Conservation (phyloP, 1,140 invertebrate genomes). For the Pogonomyrmex californicus region DNA sequence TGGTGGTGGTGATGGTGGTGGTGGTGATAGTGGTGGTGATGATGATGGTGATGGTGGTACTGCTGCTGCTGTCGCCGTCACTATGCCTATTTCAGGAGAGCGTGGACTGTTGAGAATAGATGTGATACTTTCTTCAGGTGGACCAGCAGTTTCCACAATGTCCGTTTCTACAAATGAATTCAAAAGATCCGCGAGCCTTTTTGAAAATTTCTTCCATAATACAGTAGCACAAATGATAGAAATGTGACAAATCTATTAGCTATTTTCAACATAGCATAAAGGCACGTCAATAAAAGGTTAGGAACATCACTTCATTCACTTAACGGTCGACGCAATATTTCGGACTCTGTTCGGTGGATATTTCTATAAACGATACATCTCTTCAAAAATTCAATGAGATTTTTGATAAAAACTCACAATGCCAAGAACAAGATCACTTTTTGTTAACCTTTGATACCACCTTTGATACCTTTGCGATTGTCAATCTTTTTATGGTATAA, state of each 20-base stretch:
- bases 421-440: background rate
- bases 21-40: too few species aligned
- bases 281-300: constrained; percentile 18
- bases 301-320: background rate
- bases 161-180: constrained; percentile 67
- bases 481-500: background rate
- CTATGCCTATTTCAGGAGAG: constrained; percentile 65
- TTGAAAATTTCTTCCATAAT: background rate
- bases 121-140: constrained; percentile 71
- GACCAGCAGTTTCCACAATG: constrained; percentile 66
- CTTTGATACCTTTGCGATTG: background rate
- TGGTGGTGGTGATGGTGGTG: too few species aligned
- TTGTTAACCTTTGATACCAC: background rate
- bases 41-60: constrained; percentile 15
- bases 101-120: constrained; percentile 51
- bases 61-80: constrained; percentile 9
- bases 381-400: background rate
- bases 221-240: background rate
- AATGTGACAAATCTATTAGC: constrained; percentile 1
- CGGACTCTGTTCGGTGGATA: too few species aligned
- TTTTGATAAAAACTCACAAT: background rate
- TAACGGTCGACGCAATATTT: background rate
- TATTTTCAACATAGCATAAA: background rate
- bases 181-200: background rate
- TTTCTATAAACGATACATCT: constrained; percentile 1